Evolutionary conservation across 2,888 invertebrate genomes (phyloP).

Genomic region (Himalopsyche tibetana): DNA sequence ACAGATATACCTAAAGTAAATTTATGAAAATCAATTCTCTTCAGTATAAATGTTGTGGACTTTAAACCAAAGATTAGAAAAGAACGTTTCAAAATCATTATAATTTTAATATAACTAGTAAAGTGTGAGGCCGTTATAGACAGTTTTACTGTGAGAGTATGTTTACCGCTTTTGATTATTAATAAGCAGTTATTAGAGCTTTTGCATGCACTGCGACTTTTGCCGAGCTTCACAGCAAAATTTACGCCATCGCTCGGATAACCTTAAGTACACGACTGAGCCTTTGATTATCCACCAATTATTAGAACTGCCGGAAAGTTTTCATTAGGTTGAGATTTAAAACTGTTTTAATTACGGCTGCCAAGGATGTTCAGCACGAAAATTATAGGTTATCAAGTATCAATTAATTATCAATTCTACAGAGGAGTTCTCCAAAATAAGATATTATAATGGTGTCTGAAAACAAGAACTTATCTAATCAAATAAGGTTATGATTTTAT

Average conservation of each 20-base stretch:
- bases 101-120: not conserved
- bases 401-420: not conserved
- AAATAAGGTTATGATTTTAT: too few species aligned
- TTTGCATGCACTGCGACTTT: not conserved
- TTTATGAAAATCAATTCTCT: too few species aligned
- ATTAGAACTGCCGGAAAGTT: not conserved
- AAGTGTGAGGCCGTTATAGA: not conserved
- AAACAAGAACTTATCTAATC: too few species aligned
- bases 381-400: not conserved
- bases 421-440: not conserved
- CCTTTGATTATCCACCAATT: slow-evolving; percentile 9
- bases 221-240: slow-evolving; percentile 4
- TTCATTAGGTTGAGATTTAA: slow-evolving; percentile 3
- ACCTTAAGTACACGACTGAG: not conserved
- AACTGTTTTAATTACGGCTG: not conserved
- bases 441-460: too few species aligned
- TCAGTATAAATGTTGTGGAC: too few species aligned
- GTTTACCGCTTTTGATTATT: not conserved
- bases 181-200: not conserved
- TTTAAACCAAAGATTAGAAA: too few species aligned
- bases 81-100: too few species aligned
- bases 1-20: too few species aligned
- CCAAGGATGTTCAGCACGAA: not conserved
- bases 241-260: slow-evolving; percentile 7
- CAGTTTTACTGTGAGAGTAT: not conserved